Conservation (phyloP, 1,140 invertebrate genomes). For the Pectinophora gossypiella region DNA sequence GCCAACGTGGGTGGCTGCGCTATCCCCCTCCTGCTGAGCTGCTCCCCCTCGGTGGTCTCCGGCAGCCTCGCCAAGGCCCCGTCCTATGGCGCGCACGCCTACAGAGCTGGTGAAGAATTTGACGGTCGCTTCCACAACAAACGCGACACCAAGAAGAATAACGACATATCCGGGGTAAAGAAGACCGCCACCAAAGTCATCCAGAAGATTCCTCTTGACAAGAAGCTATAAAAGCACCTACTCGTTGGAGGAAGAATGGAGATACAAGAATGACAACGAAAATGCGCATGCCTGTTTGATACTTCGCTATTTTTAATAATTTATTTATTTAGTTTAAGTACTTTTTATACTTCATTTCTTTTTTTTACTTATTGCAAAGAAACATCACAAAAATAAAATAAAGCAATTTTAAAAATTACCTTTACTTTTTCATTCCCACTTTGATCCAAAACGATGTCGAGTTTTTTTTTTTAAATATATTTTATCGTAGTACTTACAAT, state of each 20-base stretch:
- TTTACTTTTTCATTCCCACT: not conserved
- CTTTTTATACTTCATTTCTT: not conserved
- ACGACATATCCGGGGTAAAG: not conserved
- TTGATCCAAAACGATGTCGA: no score
- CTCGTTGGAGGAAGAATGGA: not conserved
- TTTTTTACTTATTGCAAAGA: not conserved
- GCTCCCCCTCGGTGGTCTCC: slow-evolving; percentile 52
- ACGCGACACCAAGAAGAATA: slow-evolving; percentile 32
- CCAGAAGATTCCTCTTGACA: not conserved
- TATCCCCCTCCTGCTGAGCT: slow-evolving; percentile 54
- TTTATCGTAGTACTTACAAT: no score
- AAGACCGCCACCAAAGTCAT: not conserved
- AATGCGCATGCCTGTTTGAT: not conserved
- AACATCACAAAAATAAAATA: slow-evolving; percentile 1
- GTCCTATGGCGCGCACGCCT: slow-evolving; percentile 27
- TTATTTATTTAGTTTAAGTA: not conserved
- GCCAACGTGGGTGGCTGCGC: slow-evolving; percentile 48
- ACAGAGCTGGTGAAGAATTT: slow-evolving; percentile 29
- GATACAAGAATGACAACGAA: not conserved
- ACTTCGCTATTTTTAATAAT: not conserved
- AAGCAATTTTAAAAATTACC: not conserved
- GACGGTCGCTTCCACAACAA: slow-evolving; percentile 45
- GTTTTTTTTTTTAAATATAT: no score
- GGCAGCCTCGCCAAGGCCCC: slow-evolving; percentile 49
- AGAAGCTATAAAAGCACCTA: not conserved